Evolutionary conservation across 2,113 vertebrate genomes (phyloP).

Genomic region (Mus spicilegus): DNA sequence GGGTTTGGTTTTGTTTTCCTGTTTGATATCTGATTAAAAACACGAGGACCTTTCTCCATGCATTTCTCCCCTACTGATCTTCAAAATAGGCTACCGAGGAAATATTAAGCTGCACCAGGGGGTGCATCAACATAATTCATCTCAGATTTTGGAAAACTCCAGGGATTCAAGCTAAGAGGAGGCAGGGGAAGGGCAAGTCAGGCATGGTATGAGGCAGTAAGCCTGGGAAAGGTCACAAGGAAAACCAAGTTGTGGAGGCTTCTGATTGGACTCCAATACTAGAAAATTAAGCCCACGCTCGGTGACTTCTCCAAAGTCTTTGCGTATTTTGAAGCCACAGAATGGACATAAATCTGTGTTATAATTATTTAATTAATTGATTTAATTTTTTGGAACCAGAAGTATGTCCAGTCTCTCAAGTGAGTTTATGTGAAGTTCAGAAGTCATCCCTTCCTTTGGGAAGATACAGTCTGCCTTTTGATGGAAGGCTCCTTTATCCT

Average conservation of each 20-base stretch:
- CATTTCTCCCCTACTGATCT: constrained; percentile 8
- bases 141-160: constrained; percentile 19
- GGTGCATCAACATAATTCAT: background rate
- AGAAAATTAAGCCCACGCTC: background rate
- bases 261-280: background rate
- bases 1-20: background rate
- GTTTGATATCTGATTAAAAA: constrained; percentile 26
- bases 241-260: background rate
- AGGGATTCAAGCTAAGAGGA: background rate
- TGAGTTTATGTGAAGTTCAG: background rate
- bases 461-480: background rate
- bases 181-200: background rate
- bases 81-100: constrained; percentile 1
- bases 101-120: background rate
- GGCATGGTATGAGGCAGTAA: background rate
- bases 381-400: background rate
- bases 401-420: background rate
- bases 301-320: constrained; percentile 10
- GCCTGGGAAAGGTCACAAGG: background rate
- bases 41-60: background rate
- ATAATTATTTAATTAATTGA: background rate
- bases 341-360: background rate
- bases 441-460: background rate
- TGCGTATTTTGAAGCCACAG: background rate
- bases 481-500: background rate